A percentile compares a stretch with the other conserved stretches of the same genome.
Conservation (phyloP, 37 sponge, comb jelly and placozoan species). For the Halisarca cf. caerulea region DNA sequence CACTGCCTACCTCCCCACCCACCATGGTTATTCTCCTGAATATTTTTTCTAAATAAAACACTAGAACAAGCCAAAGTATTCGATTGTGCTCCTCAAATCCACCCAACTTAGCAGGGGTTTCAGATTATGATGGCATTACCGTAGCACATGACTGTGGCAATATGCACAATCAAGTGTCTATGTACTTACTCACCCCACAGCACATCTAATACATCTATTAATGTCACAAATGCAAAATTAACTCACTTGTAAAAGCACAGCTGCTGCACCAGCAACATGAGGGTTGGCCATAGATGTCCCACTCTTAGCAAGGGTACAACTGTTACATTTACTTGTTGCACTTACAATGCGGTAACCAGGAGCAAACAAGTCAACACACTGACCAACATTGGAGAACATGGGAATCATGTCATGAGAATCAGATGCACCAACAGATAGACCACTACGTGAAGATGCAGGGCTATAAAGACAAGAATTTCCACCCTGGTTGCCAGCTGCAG, state of each 20-base stretch:
- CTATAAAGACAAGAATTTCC: slow-evolving; percentile 62
- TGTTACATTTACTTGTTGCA: slow-evolving; percentile 43
- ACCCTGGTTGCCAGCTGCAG: slow-evolving; percentile 79
- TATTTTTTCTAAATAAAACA: too few relatives aligned
- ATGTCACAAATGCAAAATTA: too few relatives aligned
- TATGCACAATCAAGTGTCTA: too few relatives aligned
- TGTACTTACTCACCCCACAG: too few relatives aligned
- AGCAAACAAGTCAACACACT: slow-evolving; percentile 74
- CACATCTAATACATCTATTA: too few relatives aligned
- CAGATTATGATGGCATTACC: too few relatives aligned
- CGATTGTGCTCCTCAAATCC: too few relatives aligned
- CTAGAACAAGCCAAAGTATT: too few relatives aligned
- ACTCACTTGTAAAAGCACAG: slow-evolving; percentile 37
- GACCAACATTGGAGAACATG: slow-evolving; percentile 65
- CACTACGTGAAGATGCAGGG: slow-evolving; percentile 55
- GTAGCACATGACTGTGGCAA: too few relatives aligned
- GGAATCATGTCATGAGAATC: slow-evolving; percentile 37
- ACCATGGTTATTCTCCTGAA: too few relatives aligned
- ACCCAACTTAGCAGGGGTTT: too few relatives aligned
- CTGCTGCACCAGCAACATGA: slow-evolving; percentile 73
- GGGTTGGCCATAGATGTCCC: slow-evolving; percentile 86
- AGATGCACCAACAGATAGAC: slow-evolving; percentile 68
- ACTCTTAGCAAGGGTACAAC: slow-evolving; percentile 53
- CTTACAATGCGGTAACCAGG: slow-evolving; percentile 61
- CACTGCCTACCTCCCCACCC: too few relatives aligned